A percentile compares a stretch with the other conserved stretches of the same genome.
Conservation (phyloP, 2,113 vertebrate genomes). For the Melanotaenia duboulayi region DNA sequence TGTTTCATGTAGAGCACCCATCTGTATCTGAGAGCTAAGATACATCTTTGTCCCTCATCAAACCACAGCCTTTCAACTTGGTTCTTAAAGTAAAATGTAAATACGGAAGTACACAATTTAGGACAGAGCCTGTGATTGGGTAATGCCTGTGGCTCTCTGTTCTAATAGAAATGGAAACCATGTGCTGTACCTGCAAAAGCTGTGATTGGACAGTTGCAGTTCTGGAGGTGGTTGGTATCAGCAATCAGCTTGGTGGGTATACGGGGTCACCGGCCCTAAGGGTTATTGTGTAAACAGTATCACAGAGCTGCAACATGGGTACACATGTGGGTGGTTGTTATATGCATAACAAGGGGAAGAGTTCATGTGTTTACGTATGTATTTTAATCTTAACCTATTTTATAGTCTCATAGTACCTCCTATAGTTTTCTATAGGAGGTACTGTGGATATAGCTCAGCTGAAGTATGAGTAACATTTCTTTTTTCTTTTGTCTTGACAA, state of each 20-base stretch:
- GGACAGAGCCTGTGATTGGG: not conserved
- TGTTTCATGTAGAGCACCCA: not conserved
- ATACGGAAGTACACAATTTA: not conserved
- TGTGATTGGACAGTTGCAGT: not conserved
- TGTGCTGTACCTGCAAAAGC: conserved; percentile 7
- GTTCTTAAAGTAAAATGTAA: too few species aligned
- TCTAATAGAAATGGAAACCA: not conserved
- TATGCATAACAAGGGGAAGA: conserved; percentile 12
- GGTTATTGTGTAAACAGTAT: not conserved
- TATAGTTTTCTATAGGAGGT: conserved; percentile 10
- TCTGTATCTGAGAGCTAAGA: not conserved
- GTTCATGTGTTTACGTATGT: conserved; percentile 25
- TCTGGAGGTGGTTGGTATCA: not conserved
- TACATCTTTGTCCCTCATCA: not conserved
- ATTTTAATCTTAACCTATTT: conserved; percentile 23
- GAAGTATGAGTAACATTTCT: too few species aligned
- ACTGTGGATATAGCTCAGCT: not conserved
- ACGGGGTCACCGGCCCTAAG: not conserved
- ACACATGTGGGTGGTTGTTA: conserved; percentile 26
- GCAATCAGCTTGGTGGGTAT: not conserved
- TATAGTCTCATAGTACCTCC: conserved; percentile 33
- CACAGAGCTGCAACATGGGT: conserved; percentile 10
- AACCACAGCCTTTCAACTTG: too few species aligned
- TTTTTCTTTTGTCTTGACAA: too few species aligned
- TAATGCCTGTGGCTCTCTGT: not conserved